phyloP scores from a whole-genome alignment of 2,797 vertebrate genomes.

The Loris lydekkerianus region DNA sequence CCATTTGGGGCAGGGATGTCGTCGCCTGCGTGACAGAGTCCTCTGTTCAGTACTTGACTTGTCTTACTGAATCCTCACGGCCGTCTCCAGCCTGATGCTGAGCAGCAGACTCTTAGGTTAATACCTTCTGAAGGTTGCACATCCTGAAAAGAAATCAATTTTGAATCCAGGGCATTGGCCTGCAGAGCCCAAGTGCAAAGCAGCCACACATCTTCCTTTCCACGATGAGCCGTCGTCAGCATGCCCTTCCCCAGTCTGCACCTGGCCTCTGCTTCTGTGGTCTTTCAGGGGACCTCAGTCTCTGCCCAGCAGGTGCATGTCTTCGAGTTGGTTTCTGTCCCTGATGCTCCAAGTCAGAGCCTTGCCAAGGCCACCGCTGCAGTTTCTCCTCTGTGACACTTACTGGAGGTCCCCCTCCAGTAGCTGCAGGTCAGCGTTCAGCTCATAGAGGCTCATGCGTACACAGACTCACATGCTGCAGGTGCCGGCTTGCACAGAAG shows the following conservation, averaged over 20 bases:
- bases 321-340: neutral
- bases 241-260: neutral
- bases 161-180: neutral
- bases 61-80: neutral
- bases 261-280: neutral
- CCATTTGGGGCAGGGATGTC: neutral
- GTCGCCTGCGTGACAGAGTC: neutral
- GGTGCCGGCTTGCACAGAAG: neutral
- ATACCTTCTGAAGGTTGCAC: neutral
- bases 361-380: neutral
- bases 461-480: neutral
- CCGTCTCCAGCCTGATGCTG: neutral
- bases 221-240: accelerated
- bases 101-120: neutral
- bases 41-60: neutral
- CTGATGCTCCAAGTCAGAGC: neutral
- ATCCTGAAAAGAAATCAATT: neutral
- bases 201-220: neutral
- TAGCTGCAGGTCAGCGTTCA: neutral
- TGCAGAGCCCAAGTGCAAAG: neutral
- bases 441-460: accelerated
- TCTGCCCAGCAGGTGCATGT: neutral
- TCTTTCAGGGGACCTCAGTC: neutral
- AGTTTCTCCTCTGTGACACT: neutral
- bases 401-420: neutral